Conservation (phyloP, 2,888 invertebrate species). For the Brassicogethes aeneus region DNA sequence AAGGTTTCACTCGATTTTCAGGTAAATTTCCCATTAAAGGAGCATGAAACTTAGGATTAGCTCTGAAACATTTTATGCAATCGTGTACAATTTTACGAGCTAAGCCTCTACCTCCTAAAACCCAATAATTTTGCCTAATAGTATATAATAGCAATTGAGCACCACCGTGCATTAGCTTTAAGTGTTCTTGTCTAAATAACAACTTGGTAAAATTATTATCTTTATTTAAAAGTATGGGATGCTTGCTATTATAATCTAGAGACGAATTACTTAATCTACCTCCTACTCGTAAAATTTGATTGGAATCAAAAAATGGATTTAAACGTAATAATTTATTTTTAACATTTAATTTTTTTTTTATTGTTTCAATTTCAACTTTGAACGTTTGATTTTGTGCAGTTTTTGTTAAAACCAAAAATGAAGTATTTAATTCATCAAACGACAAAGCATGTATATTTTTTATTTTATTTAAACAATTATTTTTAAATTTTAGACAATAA, state of each 20-base stretch:
- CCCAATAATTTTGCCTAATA: constrained; percentile 3
- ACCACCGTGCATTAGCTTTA: constrained; percentile 1
- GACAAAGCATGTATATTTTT: not conserved
- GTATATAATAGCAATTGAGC: not conserved
- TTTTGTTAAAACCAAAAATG: not conserved
- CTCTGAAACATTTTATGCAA: constrained; percentile 3
- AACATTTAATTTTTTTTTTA: not conserved
- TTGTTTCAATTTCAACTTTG: not conserved
- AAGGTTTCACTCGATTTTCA: constrained; percentile 4
- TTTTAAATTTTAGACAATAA: not conserved
- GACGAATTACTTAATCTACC: not conserved
- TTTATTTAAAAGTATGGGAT: constrained; percentile 3
- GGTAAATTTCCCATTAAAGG: constrained; percentile 8
- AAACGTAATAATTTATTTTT: not conserved
- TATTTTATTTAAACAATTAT: not conserved
- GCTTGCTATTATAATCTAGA: not conserved
- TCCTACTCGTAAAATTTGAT: constrained; percentile 3
- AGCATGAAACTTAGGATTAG: constrained; percentile 1
- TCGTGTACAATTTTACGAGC: not conserved
- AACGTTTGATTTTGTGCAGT: not conserved
- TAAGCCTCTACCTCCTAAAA: not conserved
- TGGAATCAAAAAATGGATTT: constrained; percentile 1
- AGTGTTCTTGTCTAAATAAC: constrained; percentile 4
- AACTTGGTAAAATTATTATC: constrained; percentile 3
- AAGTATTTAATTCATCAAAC: not conserved